Conservation (phyloP, 2,113 vertebrate species). For the Entelurus aequoreus region DNA sequence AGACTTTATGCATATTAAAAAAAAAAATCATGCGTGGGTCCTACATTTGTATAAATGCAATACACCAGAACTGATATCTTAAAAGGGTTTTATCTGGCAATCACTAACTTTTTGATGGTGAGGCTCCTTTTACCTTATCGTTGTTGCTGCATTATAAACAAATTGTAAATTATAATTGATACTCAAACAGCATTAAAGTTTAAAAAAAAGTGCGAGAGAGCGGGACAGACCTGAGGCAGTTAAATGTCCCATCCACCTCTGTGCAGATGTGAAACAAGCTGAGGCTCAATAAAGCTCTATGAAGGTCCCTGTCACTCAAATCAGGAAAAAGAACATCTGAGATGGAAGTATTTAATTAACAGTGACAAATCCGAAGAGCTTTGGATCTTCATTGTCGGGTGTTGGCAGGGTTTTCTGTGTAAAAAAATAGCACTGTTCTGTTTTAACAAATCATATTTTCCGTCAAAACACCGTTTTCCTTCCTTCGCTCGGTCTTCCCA, state of each 20-base stretch:
- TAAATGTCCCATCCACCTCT: slow-evolving; percentile 48
- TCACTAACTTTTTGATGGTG: slow-evolving; percentile 15
- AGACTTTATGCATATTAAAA: background rate
- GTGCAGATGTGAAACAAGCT: slow-evolving; percentile 19
- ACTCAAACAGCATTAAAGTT: slow-evolving; percentile 13
- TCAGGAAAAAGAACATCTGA: slow-evolving; percentile 12
- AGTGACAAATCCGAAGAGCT: slow-evolving; percentile 39
- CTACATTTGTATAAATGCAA: slow-evolving; percentile 12
- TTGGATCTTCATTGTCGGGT: slow-evolving; percentile 41
- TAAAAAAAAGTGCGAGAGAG: slow-evolving; percentile 23
- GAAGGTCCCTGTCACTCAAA: slow-evolving; percentile 9
- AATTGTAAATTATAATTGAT: slow-evolving; percentile 6
- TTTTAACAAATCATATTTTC: slow-evolving; percentile 61
- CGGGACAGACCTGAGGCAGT: slow-evolving; percentile 56
- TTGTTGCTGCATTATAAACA: slow-evolving; percentile 17
- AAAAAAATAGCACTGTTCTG: slow-evolving; percentile 76
- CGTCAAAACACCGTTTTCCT: slow-evolving; percentile 52
- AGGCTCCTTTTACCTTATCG: slow-evolving; percentile 32
- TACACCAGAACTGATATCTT: slow-evolving; percentile 13
- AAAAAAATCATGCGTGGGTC: background rate
- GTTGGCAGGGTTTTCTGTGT: slow-evolving; percentile 51
- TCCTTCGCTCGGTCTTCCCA: slow-evolving; percentile 29
- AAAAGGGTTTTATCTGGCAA: slow-evolving; percentile 22
- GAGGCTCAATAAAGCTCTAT: slow-evolving; percentile 13
- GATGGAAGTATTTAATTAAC: slow-evolving; percentile 44